phyloP scores from a whole-genome alignment of 2,797 vertebrate genomes.

The Percopsis omiscomaycus region DNA sequence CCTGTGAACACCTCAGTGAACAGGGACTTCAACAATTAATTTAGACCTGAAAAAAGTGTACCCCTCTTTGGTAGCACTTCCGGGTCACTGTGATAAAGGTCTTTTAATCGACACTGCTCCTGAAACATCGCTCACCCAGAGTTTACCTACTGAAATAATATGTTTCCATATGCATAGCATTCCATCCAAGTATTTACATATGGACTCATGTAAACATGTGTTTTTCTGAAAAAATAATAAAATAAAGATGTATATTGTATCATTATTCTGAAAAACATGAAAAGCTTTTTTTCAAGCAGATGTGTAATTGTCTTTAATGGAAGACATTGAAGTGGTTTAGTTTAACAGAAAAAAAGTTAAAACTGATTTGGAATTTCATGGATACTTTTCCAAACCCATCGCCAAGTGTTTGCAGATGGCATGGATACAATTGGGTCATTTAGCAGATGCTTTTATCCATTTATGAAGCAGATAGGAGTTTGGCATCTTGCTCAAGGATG shows the following conservation, averaged over 20 bases:
- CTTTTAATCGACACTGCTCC: conserved; percentile 56
- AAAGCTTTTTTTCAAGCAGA: conserved; percentile 54
- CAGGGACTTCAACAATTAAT: no score
- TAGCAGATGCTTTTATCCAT: no score
- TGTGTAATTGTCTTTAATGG: conserved; percentile 65
- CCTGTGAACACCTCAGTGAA: no score
- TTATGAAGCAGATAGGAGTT: no score
- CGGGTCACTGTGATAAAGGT: no score
- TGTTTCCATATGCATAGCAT: conserved; percentile 50
- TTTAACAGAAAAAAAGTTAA: conserved; percentile 76
- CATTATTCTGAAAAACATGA: conserved; percentile 60
- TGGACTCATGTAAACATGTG: conserved; percentile 42
- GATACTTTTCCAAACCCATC: conserved; percentile 53
- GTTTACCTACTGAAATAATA: conserved; percentile 67
- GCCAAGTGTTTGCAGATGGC: conserved; percentile 75
- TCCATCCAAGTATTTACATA: conserved; percentile 71
- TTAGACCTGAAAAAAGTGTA: no score
- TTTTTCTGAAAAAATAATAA: conserved; percentile 15
- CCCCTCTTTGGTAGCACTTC: no score
- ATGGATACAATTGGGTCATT: conserved; percentile 23
- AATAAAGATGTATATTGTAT: conserved; percentile 50
- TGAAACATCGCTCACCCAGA: conserved; percentile 47
- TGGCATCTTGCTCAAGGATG: no score
- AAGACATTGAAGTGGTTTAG: conserved; percentile 72
- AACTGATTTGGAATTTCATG: conserved; percentile 52